A percentile compares a stretch with the other conserved stretches of the same genome.
phyloP scores from a whole-genome alignment of 2,888 invertebrate species.

The Scrobipalpa atriplicella region DNA sequence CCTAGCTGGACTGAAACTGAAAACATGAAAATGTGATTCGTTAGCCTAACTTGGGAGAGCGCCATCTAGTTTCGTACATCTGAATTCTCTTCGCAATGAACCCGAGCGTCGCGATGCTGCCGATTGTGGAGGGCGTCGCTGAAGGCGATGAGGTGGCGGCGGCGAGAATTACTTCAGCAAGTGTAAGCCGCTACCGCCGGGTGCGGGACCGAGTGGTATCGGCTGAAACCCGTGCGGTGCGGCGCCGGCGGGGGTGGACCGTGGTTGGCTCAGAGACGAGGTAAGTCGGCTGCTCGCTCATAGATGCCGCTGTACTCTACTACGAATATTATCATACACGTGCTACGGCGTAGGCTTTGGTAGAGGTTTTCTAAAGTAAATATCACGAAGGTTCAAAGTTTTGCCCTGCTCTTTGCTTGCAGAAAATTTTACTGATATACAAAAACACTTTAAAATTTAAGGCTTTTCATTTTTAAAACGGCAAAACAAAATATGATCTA shows the following conservation, averaged over 20 bases:
- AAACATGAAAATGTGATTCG: background rate
- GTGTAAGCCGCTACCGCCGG: conserved; percentile 62
- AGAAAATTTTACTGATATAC: background rate
- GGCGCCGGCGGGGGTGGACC: conserved; percentile 88
- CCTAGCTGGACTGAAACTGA: background rate
- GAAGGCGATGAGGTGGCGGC: conserved; percentile 49
- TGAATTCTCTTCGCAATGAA: conserved; percentile 33
- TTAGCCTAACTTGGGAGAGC: conserved; percentile 35
- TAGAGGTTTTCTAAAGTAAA: background rate
- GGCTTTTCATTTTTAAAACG: too few relatives aligned
- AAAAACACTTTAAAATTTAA: background rate
- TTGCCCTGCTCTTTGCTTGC: background rate
- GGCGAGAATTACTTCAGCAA: conserved; percentile 47
- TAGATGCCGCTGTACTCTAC: conserved; percentile 58
- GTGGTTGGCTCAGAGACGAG: conserved; percentile 89
- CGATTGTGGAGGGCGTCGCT: conserved; percentile 72
- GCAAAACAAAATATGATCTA: too few relatives aligned
- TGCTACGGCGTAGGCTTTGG: background rate
- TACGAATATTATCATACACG: background rate
- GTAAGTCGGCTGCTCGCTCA: conserved; percentile 67
- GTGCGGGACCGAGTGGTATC: conserved; percentile 72
- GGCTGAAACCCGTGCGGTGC: conserved; percentile 74
- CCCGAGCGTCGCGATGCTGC: conserved; percentile 56
- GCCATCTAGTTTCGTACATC: conserved; percentile 48
- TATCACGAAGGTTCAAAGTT: too few relatives aligned